Evolutionary conservation across 2,113 vertebrate species (phyloP), one percentile per base, ranked within the genome.

Genomic region (Bungarus multicinctus): DNA sequence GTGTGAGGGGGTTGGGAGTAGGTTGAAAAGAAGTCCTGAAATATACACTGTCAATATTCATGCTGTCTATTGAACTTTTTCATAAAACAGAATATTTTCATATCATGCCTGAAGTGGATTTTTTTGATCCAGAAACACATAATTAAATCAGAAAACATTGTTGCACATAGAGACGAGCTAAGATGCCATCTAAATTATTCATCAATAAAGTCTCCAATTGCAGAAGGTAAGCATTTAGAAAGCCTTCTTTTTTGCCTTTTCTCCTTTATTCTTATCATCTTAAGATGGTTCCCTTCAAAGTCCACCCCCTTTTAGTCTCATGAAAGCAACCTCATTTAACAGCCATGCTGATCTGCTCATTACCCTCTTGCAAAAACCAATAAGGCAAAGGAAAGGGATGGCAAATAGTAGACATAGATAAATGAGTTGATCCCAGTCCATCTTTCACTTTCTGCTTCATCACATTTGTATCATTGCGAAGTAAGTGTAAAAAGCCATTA

Each of bases 131-230:
- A 87, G 96, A 96, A 97, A 95, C 96, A 96, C 95, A 96, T 97
- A 97, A 97, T 98, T 98, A 98, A 97, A 97, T 97, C 95, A 94
- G 95, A 97, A 97, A 97, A 95, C 93, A 95, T 97, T 97, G 97
- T 96, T 96, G 94, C 94, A 96, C 94, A 89, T 92, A 94, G 93
- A 93, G 93, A 81, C 95, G 91, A 97, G 94, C 95, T 96, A 95
- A 95, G 94, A 97, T 96, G 96, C 88, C 91, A 94, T 95, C 58
- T 97, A 98, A 97, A 97, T 98, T 98, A 98, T 97, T 97, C 95
- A 98, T 97, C 94, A 95, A 94, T 95, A 97, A 94, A 91, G 96
- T 95, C 92, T 95, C 87, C 90, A 94, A 94, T 89, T 89, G 89
- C 89, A 93, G 94, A 94, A 96, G 94, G 96, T 96, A 95, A 94